These are phyloP conservation scores for Fregata magnificens DNA, from an alignment of 2,113 vertebrate genomes.

Conservation along the genomic window DNA sequence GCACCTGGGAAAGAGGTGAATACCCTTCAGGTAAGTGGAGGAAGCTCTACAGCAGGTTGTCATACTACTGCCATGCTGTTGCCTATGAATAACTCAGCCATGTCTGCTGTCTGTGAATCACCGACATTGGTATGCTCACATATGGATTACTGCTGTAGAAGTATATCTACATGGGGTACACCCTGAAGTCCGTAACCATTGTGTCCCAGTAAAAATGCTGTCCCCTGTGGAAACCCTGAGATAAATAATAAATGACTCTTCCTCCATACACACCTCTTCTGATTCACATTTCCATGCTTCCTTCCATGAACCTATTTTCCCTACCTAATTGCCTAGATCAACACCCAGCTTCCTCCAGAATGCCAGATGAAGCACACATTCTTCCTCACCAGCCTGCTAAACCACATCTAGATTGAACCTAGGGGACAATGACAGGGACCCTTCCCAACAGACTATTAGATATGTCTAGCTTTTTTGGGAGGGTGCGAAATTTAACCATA, in stretches of 20 bases:
- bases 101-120: not conserved
- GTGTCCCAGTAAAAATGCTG: not conserved
- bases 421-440: not conserved
- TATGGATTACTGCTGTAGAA: not conserved
- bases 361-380: not conserved
- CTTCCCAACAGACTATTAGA: not conserved
- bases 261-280: not conserved
- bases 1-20: not conserved
- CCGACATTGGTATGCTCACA: not conserved
- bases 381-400: not conserved
- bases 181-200: not conserved
- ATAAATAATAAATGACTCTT: not conserved
- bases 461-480: not conserved
- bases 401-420: not conserved
- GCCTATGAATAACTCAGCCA: not conserved
- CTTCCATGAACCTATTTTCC: not conserved
- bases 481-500: not conserved
- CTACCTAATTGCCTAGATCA: not conserved
- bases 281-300: not conserved
- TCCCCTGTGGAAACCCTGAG: not conserved
- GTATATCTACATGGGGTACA: not conserved
- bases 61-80: not conserved
- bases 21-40: not conserved
- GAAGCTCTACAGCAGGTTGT: not conserved
- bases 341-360: not conserved